These are phyloP conservation scores for Exaiptasia diaphana DNA, from an alignment of 64 coral and sea anemone species.

Conservation along the genomic window DNA sequence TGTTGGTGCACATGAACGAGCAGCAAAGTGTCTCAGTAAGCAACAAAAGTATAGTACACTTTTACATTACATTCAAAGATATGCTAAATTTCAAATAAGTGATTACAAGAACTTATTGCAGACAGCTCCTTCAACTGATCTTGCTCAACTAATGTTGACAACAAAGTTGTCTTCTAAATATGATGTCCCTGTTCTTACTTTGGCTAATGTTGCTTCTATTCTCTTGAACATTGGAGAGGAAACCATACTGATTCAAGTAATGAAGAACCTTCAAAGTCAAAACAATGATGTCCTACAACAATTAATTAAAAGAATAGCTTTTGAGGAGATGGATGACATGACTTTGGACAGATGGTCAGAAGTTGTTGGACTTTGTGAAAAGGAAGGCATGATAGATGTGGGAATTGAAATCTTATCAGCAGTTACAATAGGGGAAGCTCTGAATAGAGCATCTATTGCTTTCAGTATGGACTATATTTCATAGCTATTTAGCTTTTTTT, in stretches of 20 bases:
- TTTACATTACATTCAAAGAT: slow-evolving; percentile 49
- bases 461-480: slow-evolving; percentile 98
- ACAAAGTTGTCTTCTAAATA: slow-evolving; percentile 27
- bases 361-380: slow-evolving; percentile 76
- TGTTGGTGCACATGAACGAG: slow-evolving; percentile 68
- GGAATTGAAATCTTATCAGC: slow-evolving; percentile 76
- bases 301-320: slow-evolving; percentile 67
- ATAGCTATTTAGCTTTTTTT: too few relatives aligned
- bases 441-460: slow-evolving; percentile 97
- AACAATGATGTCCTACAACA: slow-evolving; percentile 5
- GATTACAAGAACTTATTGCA: slow-evolving; percentile 69
- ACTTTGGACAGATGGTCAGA: slow-evolving; percentile 69
- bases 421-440: slow-evolving; percentile 84
- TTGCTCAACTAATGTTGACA: slow-evolving; percentile 77
- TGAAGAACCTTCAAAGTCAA: slow-evolving; percentile 40
- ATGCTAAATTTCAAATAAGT: slow-evolving; percentile 56
- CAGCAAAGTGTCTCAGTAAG: slow-evolving; percentile 58
- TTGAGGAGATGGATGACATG: slow-evolving; percentile 75
- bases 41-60: slow-evolving; percentile 73
- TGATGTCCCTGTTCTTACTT: slow-evolving; percentile 35
- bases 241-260: slow-evolving; percentile 33
- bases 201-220: slow-evolving; percentile 60
- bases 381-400: slow-evolving; percentile 46
- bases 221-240: slow-evolving; percentile 39
- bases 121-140: slow-evolving; percentile 72